Evolutionary conservation across 2,113 vertebrate species (phyloP), one percentile per base, ranked within the genome.

Genomic region (Burhinus bistriatus): DNA sequence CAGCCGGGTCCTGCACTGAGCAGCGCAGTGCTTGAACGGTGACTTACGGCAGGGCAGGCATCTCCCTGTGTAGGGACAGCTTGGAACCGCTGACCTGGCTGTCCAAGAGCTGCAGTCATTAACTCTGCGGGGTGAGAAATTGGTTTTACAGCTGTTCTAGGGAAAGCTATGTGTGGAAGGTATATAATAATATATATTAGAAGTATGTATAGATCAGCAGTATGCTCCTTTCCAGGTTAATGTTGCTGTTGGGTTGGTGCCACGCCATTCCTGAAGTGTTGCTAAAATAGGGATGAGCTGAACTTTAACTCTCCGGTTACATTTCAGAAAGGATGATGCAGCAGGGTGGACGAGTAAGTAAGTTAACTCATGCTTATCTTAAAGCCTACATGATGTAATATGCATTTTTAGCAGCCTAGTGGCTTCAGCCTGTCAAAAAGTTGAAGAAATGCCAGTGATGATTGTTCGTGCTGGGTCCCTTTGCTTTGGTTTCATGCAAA

Each of bases 351-450:
- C 5, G 36, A 8, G 9, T 20, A 47, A 51, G 17, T 9, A 26
- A 26, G 40, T 57, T 9, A 26, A 21, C 17, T 57, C 40, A 8
- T 6, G 8, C 49, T 36, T 25, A 23, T n/a, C 61, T 51, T 20
- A 8, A n/a, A 30, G 54, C 23, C 52, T 18, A 0, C 1, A 5
- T 3, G 3, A 3, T 4, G 6, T 4, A 10, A 19, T 6, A 4
- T 0, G 9, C 6, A 1, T 17, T 68, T 57, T 12, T 8, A n/a
- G 36, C 15, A 49, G 71, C 34, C 16, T 18, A 0, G 8, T 2
- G 32, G 12, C 16, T 32, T 64, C 47, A 36, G 29, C 32, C 19
- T 40, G 51, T 26, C 26, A 29, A 15, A 83, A 51, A 27, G 13
- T 11, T 26, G n/a, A 29, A 8, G 59, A 9, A 4, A 13, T 15